Evolutionary conservation across 2,113 vertebrate genomes (phyloP).

Genomic region (Amia ocellicauda): DNA sequence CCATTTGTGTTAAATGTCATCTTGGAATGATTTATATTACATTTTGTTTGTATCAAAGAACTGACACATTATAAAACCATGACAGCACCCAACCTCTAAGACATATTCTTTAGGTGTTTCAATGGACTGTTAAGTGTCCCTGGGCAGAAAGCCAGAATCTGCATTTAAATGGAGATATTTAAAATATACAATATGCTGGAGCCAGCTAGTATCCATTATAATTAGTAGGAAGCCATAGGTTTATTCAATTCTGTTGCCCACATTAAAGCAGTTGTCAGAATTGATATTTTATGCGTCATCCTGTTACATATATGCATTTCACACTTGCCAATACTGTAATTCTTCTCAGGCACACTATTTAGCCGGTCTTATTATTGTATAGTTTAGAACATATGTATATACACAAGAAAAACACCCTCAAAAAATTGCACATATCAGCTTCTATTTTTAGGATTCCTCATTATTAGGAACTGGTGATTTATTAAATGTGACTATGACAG

Average conservation of each 20-base stretch:
- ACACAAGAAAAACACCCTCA: not conserved
- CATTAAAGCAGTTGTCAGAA: conserved; percentile 21
- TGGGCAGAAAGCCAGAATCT: conserved; percentile 4
- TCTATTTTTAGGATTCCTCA: conserved; percentile 11
- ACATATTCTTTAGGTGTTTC: not conserved
- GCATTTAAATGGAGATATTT: conserved; percentile 8
- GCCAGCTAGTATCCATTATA: not conserved
- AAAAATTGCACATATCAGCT: conserved; percentile 7
- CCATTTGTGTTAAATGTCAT: not conserved
- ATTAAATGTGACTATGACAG: conserved; percentile 10
- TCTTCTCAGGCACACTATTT: not conserved
- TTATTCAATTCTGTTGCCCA: conserved; percentile 7
- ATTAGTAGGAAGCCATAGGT: conserved; percentile 21
- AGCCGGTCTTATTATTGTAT: not conserved
- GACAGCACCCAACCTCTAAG: not conserved
- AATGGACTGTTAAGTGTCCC: not conserved
- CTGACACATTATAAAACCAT: not conserved
- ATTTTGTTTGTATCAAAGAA: not conserved
- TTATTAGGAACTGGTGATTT: not conserved
- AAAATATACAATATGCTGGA: conserved; percentile 1
- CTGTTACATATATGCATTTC: conserved; percentile 6
- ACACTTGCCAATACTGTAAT: conserved; percentile 24
- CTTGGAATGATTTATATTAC: not conserved
- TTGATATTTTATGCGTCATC: conserved; percentile 11
- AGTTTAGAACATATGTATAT: not conserved